Percentiles rank a stretch among this genome's conserved stretches.
Evolutionary conservation across 1,140 invertebrate species (phyloP).

Genomic region (Euwallacea fornicatus): DNA sequence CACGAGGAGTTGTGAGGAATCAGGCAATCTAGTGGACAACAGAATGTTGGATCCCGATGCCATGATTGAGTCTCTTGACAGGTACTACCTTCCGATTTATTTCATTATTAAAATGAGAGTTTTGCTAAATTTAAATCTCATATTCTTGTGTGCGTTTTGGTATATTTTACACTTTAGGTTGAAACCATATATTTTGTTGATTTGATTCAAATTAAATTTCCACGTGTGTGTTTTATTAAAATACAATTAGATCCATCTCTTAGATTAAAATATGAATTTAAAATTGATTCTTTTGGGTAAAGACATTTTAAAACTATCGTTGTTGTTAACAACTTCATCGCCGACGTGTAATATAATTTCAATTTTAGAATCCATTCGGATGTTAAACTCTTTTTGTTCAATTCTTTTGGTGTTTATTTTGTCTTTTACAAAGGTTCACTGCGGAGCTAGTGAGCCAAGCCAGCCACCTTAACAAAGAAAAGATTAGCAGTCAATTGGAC

Average conservation of each 20-base stretch:
- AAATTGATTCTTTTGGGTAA: too few relatives aligned
- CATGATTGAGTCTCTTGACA: slow-evolving; percentile 67
- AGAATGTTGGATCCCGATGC: slow-evolving; percentile 62
- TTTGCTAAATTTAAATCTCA: not conserved
- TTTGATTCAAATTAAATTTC: too few relatives aligned
- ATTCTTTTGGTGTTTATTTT: not conserved
- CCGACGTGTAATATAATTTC: not conserved
- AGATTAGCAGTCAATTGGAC: slow-evolving; percentile 36
- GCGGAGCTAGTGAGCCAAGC: slow-evolving; percentile 65
- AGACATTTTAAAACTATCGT: too few relatives aligned
- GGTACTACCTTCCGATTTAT: slow-evolving; percentile 15
- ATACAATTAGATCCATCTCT: too few relatives aligned
- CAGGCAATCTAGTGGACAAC: slow-evolving; percentile 44
- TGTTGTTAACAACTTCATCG: too few relatives aligned
- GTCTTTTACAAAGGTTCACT: slow-evolving; percentile 55
- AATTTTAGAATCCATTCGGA: not conserved
- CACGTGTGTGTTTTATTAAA: too few relatives aligned
- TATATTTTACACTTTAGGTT: too few relatives aligned
- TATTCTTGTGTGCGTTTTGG: not conserved
- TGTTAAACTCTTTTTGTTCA: not conserved
- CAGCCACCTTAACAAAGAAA: slow-evolving; percentile 53
- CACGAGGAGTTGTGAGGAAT: slow-evolving; percentile 43
- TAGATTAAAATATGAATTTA: too few relatives aligned
- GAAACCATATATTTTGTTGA: too few relatives aligned
- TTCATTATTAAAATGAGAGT: not conserved